These are phyloP conservation scores for Bedellia somnulentella DNA, from an alignment of 2,888 invertebrate species.

Conservation along the genomic window DNA sequence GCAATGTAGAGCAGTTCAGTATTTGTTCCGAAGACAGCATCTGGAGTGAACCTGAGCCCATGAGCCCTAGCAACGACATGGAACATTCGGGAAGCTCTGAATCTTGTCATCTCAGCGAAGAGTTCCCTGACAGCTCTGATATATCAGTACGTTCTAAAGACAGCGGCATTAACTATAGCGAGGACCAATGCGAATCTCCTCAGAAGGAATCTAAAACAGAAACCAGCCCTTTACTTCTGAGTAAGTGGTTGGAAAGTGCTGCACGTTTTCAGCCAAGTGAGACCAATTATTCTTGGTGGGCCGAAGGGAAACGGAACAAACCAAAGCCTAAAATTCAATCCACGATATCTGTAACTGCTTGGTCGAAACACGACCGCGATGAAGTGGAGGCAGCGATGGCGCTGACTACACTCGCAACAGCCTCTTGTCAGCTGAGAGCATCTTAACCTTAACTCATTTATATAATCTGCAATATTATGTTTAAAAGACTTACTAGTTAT, in stretches of 20 bases:
- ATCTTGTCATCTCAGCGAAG: slow-evolving; percentile 19
- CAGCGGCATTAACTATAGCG: slow-evolving; percentile 29
- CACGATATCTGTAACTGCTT: slow-evolving; percentile 21
- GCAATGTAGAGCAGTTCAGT: slow-evolving; percentile 79
- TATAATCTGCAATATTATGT: no score
- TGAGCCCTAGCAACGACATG: slow-evolving; percentile 23
- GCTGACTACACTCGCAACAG: slow-evolving; percentile 66
- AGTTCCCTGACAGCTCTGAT: slow-evolving; percentile 25
- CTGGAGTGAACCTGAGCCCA: slow-evolving; percentile 68
- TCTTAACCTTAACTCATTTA: no score
- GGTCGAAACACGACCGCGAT: slow-evolving; percentile 63
- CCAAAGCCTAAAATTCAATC: slow-evolving; percentile 23
- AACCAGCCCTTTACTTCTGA: slow-evolving; percentile 64
- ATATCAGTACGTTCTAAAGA: slow-evolving; percentile 28
- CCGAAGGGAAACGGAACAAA: slow-evolving; percentile 32
- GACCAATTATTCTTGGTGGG: slow-evolving; percentile 71
- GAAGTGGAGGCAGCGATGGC: slow-evolving; percentile 79
- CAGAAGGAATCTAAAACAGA: slow-evolving; percentile 24
- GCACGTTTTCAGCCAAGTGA: slow-evolving; percentile 73
- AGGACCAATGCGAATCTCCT: slow-evolving; percentile 12
- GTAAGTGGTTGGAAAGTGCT: slow-evolving; percentile 77
- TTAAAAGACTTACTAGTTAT: no score
- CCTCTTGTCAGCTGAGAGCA: slow-evolving; percentile 25
- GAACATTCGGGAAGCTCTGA: slow-evolving; percentile 28
- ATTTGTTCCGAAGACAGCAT: slow-evolving; percentile 79